Evolutionary conservation across 2,797 vertebrate species (phyloP), one percentile per base, ranked within the genome.

Genomic region (Carcharodon carcharias): DNA sequence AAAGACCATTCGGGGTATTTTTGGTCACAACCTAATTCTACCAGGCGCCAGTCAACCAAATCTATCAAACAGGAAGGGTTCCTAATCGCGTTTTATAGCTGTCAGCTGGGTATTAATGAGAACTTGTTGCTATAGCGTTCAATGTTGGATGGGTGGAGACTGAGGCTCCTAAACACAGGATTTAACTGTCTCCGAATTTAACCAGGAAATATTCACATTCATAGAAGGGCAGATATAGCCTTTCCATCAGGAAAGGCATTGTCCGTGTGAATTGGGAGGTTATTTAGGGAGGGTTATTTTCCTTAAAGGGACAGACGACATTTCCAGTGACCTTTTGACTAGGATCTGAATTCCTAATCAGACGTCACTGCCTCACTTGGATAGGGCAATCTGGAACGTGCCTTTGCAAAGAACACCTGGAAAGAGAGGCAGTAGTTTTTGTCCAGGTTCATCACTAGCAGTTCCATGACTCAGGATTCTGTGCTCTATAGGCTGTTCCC

Each of bases 21-120:
- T 58, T 31, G 88, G 88, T 91, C 88, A 91, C 56, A 56, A 58
- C 18, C 58, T 61, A 91, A 91, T 61, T 91, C 88, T 56, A 54
- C 88, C 54, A 61, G 88, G 88, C 88, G 88, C 88, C 88, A 56
- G 88, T 28, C 54, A 91, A 91, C 54, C 88, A 56, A 61, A 61
- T 91, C 58, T 91, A 91, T 91, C 88, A 61, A 91, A 91, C 88
- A 61, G 88, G 88, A 91, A 91, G 88, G 56, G 58, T 91, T 91
- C 58, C 88, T 91, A 91, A 91, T 91, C 88, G 88, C 56, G 88
- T 91, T 91, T 91, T 91, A 61, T 91, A 91, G 88, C 58, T 91
- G 88, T 91, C 88, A 91, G 88, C 88, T 91, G 56, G 35, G 35
- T 61, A 63, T 91, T 91, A 91, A 91, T 11, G 28, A 91, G 58